Percentiles rank a stretch among this genome's conserved stretches.
Conservation (phyloP, 2,888 invertebrate species). For the Synanthedon andrenaeformis region DNA sequence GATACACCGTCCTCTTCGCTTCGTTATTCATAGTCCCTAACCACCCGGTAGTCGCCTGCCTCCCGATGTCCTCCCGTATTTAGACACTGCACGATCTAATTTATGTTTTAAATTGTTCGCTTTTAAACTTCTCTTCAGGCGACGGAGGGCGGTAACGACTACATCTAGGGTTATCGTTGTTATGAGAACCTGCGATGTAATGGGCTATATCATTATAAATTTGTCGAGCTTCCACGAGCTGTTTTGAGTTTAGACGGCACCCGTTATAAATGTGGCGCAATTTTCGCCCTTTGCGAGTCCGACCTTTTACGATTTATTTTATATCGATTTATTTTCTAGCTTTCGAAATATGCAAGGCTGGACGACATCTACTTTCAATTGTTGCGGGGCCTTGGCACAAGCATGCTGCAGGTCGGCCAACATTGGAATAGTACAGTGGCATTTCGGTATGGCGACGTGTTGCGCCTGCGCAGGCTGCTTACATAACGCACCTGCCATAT, state of each 20-base stretch:
- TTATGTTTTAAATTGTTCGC: conserved; percentile 62
- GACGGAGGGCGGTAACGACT: conserved; percentile 39
- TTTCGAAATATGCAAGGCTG: conserved; percentile 7
- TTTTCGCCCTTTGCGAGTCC: conserved; percentile 26
- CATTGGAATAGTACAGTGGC: conserved; percentile 51
- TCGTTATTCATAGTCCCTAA: conserved; percentile 62
- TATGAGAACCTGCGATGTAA: conserved; percentile 42
- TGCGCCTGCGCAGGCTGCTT: conserved; percentile 34
- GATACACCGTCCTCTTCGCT: conserved; percentile 51
- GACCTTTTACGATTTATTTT: conserved; percentile 17
- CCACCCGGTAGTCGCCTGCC: conserved; percentile 58
- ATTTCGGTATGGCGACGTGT: conserved; percentile 43
- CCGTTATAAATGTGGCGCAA: conserved; percentile 38
- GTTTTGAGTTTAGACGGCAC: conserved; percentile 24
- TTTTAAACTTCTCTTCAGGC: conserved; percentile 41
- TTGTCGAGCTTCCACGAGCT: conserved; percentile 36
- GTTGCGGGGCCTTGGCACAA: conserved; percentile 53
- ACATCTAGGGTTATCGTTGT: conserved; percentile 54
- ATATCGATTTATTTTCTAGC: neutral
- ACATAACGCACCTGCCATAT: conserved; percentile 70
- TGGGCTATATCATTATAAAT: conserved; percentile 57
- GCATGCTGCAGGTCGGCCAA: conserved; percentile 16
- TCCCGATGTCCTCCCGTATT: conserved; percentile 62
- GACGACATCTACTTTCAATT: conserved; percentile 53
- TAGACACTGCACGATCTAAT: conserved; percentile 67